A percentile compares a stretch with the other conserved stretches of the same genome.
Conservation (phyloP, 2,113 vertebrate species). For the Platanista minor region DNA sequence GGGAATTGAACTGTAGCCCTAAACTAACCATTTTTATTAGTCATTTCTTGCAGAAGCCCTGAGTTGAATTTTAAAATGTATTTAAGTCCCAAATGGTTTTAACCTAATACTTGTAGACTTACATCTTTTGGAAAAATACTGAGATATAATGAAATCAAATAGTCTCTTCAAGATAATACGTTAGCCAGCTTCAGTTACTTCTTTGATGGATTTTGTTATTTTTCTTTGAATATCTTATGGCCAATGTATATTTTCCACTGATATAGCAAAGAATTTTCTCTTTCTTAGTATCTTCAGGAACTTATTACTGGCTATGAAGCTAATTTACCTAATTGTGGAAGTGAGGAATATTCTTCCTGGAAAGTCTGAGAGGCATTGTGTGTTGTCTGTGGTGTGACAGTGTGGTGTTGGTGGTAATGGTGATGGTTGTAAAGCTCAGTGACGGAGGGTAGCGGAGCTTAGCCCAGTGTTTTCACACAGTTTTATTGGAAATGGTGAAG, state of each 20-base stretch:
- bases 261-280: neutral
- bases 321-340: neutral
- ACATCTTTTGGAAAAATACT: neutral
- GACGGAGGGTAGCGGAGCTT: accelerated
- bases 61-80: slow-evolving; percentile 6
- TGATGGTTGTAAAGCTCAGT: neutral
- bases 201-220: neutral
- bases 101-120: neutral
- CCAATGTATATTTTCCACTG: neutral
- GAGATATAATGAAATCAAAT: neutral
- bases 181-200: neutral
- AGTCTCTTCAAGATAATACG: neutral
- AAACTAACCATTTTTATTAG: neutral
- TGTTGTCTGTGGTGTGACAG: neutral
- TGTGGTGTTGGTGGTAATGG: neutral
- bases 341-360: neutral
- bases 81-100: neutral
- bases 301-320: neutral
- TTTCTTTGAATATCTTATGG: neutral
- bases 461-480: neutral
- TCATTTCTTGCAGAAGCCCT: neutral
- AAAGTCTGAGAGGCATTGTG: neutral
- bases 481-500: neutral
- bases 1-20: neutral
- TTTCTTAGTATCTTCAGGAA: neutral